These are phyloP conservation scores for Aspiorhynchus laticeps DNA, from an alignment of 2,113 vertebrate genomes.

Conservation along the genomic window DNA sequence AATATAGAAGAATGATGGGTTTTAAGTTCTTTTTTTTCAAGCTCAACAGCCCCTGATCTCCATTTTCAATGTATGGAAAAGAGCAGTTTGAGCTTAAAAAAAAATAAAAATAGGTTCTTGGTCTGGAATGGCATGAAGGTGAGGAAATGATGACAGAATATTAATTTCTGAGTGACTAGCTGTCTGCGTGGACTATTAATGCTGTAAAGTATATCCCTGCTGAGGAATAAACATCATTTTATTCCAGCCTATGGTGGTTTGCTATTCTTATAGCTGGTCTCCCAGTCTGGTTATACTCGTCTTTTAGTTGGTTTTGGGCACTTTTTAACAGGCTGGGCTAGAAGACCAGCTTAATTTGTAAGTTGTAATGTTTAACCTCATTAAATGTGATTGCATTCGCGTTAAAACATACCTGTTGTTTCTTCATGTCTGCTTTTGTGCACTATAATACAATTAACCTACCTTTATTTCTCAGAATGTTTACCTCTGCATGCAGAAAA, in stretches of 20 bases:
- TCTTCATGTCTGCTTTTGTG: constrained; percentile 57
- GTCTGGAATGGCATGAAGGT: not conserved
- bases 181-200: not conserved
- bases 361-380: not conserved
- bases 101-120: not conserved
- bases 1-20: not conserved
- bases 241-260: not conserved
- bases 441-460: constrained; percentile 51
- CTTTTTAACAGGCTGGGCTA: not conserved
- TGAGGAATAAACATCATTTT: not conserved
- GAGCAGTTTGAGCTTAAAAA: not conserved
- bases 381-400: not conserved
- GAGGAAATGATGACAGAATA: not conserved
- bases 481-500: constrained; percentile 45
- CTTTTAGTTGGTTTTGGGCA: not conserved
- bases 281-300: not conserved
- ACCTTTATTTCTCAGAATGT: constrained; percentile 55
- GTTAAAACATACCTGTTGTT: not conserved
- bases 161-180: not conserved
- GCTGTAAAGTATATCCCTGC: not conserved
- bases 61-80: not conserved
- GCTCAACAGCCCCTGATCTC: no score
- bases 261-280: not conserved
- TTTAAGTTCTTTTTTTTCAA: not conserved
- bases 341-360: not conserved